These are phyloP conservation scores for Lycodopsis pacificus DNA, from an alignment of 2,797 vertebrate genomes.

Conservation along the genomic window DNA sequence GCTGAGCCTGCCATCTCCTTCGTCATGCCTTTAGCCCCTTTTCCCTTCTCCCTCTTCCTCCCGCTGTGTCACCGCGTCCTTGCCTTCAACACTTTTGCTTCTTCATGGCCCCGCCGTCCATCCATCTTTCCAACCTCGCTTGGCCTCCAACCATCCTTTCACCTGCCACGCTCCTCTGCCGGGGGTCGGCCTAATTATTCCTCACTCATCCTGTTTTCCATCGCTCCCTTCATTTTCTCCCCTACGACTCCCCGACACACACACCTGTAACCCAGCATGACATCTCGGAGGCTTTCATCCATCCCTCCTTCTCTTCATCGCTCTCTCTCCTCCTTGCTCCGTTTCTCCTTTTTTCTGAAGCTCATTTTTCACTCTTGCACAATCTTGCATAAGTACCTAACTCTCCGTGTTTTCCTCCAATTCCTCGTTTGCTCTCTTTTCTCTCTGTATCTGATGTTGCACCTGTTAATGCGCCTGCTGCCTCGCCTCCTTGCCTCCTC, in stretches of 20 bases:
- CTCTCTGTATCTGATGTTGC: constrained; percentile 52
- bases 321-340: not conserved
- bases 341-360: not conserved
- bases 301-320: constrained; percentile 27
- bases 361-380: constrained; percentile 38
- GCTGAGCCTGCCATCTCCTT: constrained; percentile 67
- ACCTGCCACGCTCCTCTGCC: constrained; percentile 63
- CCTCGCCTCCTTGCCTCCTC: constrained; percentile 41
- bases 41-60: constrained; percentile 9
- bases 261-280: constrained; percentile 78
- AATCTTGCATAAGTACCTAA: constrained; percentile 38
- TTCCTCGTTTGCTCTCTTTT: constrained; percentile 47
- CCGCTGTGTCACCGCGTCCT: constrained; percentile 51
- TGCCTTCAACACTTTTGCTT: constrained; percentile 44
- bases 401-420: constrained; percentile 37
- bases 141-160: constrained; percentile 49
- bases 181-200: constrained; percentile 68
- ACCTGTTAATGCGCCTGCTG: constrained; percentile 57
- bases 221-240: constrained; percentile 24
- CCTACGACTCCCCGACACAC: constrained; percentile 45
- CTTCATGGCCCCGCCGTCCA: constrained; percentile 42
- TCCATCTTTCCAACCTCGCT: constrained; percentile 36
- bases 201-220: constrained; percentile 16
- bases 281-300: constrained; percentile 57
- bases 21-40: constrained; percentile 59